phyloP scores from a whole-genome alignment of 2,888 invertebrate genomes.

The Marronus borbonicus region DNA sequence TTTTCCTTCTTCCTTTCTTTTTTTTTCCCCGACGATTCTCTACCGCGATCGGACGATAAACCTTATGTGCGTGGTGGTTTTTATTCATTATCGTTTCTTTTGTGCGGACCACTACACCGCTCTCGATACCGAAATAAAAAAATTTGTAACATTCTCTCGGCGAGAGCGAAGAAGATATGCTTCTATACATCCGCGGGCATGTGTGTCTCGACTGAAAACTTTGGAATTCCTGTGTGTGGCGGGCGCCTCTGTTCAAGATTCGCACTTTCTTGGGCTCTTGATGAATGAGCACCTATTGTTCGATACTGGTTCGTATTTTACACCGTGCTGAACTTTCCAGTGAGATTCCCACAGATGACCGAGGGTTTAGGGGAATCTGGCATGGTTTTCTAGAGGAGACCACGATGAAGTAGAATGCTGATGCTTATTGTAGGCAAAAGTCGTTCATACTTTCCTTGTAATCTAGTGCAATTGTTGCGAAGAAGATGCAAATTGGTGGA shows the following conservation, averaged over 20 bases:
- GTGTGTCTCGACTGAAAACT: slow-evolving; percentile 28
- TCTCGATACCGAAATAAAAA: slow-evolving; percentile 30
- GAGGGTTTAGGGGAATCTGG: slow-evolving; percentile 20
- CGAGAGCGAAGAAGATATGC: neutral
- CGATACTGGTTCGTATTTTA: slow-evolving; percentile 59
- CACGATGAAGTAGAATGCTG: neutral
- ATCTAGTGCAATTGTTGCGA: no score
- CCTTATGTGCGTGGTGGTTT: neutral
- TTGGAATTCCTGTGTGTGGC: slow-evolving; percentile 46
- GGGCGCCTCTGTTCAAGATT: slow-evolving; percentile 51
- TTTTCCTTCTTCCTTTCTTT: neutral
- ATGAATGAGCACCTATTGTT: slow-evolving; percentile 60
- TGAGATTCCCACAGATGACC: slow-evolving; percentile 56
- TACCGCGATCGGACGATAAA: slow-evolving; percentile 21
- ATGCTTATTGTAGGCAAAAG: neutral
- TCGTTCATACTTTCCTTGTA: no score
- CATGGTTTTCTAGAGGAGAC: no score
- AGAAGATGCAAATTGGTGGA: no score
- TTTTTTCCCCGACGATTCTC: neutral
- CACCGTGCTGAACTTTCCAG: slow-evolving; percentile 50
- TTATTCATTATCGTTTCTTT: slow-evolving; percentile 24
- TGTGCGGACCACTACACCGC: neutral
- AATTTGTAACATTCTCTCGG: slow-evolving; percentile 27
- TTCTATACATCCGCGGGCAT: neutral
- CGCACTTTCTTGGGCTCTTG: slow-evolving; percentile 52